phyloP scores from a whole-genome alignment of 2,888 invertebrate genomes.

The Drosophila atroscutellata region DNA sequence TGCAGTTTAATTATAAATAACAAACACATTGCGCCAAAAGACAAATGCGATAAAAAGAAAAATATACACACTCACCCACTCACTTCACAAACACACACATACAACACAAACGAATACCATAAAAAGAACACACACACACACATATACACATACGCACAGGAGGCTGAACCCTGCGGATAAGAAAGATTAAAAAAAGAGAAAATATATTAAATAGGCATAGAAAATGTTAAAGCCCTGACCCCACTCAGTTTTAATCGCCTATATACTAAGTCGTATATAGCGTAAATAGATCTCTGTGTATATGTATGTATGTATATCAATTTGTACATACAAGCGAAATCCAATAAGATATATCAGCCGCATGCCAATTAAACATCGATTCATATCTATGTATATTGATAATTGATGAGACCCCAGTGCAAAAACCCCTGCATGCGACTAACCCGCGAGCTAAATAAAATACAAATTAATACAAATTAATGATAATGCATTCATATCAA shows the following conservation, averaged over 20 bases:
- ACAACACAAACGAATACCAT: slow-evolving; percentile 21
- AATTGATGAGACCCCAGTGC: slow-evolving; percentile 10
- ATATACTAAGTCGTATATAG: slow-evolving; percentile 19
- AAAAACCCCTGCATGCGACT: slow-evolving; percentile 30
- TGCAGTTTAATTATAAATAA: slow-evolving; percentile 67
- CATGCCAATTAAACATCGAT: slow-evolving; percentile 16
- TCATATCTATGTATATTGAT: slow-evolving; percentile 8
- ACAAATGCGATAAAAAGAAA: slow-evolving; percentile 43
- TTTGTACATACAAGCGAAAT: slow-evolving; percentile 59
- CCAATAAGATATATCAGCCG: slow-evolving; percentile 37
- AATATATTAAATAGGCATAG: slow-evolving; percentile 39
- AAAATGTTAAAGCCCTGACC: slow-evolving; percentile 22
- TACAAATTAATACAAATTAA: slow-evolving; percentile 33
- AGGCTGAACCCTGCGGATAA: slow-evolving; percentile 40
- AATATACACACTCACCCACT: slow-evolving; percentile 29
- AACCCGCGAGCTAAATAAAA: slow-evolving; percentile 17
- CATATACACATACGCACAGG: slow-evolving; percentile 24
- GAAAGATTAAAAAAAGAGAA: slow-evolving; percentile 11
- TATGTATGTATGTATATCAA: slow-evolving; percentile 59
- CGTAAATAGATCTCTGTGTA: slow-evolving; percentile 16
- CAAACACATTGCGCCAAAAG: slow-evolving; percentile 55
- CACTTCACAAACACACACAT: slow-evolving; percentile 22
- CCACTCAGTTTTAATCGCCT: slow-evolving; percentile 45
- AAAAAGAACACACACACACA: slow-evolving; percentile 16
- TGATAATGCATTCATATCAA: slow-evolving; percentile 62